These are phyloP conservation scores for Ostrea denselamellosa DNA, from an alignment of 1,140 invertebrate genomes.

Conservation along the genomic window DNA sequence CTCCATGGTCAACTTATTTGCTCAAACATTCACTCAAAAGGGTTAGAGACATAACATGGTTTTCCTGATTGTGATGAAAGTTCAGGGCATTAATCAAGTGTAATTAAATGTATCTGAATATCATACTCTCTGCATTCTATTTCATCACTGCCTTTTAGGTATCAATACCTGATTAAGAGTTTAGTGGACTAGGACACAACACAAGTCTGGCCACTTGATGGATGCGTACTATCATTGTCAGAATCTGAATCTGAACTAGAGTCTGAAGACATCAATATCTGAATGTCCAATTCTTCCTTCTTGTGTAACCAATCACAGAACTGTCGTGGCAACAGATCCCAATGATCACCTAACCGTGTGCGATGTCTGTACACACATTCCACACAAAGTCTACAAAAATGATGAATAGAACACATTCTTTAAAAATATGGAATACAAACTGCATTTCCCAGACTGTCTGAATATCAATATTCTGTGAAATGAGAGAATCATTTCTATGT, in stretches of 20 bases:
- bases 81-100: too few relatives aligned
- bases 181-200: background rate
- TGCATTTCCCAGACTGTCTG: background rate
- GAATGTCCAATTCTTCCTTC: slow-evolving; percentile 5
- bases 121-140: too few relatives aligned
- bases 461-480: background rate
- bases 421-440: background rate
- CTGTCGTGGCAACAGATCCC: background rate
- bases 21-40: too few relatives aligned
- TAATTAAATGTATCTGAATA: too few relatives aligned
- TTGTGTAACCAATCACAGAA: background rate
- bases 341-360: background rate
- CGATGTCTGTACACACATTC: slow-evolving; percentile 8
- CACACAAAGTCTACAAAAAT: background rate
- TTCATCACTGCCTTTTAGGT: background rate
- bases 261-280: slow-evolving; percentile 1
- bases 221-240: background rate
- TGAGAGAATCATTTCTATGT: background rate
- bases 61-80: too few relatives aligned
- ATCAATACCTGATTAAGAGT: background rate
- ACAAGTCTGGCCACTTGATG: background rate
- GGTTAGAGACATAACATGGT: too few relatives aligned
- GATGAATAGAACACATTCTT: background rate
- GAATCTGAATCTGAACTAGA: background rate
- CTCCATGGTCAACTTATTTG: too few relatives aligned